Evolutionary conservation across 2,113 vertebrate genomes (phyloP), one percentile per base, ranked within the genome.

Genomic region (Gnathonemus echidnorhynchus): DNA sequence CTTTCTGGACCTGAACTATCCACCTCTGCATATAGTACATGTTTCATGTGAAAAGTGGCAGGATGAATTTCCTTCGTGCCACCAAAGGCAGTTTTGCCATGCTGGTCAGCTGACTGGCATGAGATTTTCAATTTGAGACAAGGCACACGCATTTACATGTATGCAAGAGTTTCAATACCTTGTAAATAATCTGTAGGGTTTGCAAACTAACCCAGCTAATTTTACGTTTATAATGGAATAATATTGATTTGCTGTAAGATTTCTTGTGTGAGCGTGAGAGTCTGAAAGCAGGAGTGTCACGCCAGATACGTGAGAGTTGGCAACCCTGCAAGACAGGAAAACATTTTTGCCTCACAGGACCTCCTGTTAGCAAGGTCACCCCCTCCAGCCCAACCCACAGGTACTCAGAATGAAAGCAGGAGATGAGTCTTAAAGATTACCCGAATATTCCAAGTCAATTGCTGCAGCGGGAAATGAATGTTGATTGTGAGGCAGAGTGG

Each of bases 401-500:
- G 80, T 84, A 84, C 83, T n/a, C 45, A n/a, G 83, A 85, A 85
- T 48, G 45, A 27, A 48, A 85, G 83, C 39, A 24, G 39, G 45
- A 89, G 50, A 84, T 52, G n/a, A 48, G 35, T 48, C 45, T n/a
- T 58, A 53, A 52, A 89, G 88, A 89, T 89, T 89, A 89, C 70
- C 35, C 5, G 3, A 31, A 52, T 83, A 83, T 89, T 89, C 88
- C 56, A 89, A 86, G 39, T 89, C 10, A 89, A 27, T 89, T 58
- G 21, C 15, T 80, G 15, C 35, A 62, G 52, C 42, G 24, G 89
- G 80, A 84, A 45, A 48, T 58, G 27, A 89, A 35, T 46, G 77
- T 86, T 45, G 39, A 86, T 89, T 66, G 53, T 89, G 53, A 62
- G 50, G 45, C 50, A 48, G 83, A 62, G 77, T 19, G 39, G 24